Evolutionary conservation across 2,888 invertebrate genomes (phyloP).

Genomic region (Agriopis leucophaearia): DNA sequence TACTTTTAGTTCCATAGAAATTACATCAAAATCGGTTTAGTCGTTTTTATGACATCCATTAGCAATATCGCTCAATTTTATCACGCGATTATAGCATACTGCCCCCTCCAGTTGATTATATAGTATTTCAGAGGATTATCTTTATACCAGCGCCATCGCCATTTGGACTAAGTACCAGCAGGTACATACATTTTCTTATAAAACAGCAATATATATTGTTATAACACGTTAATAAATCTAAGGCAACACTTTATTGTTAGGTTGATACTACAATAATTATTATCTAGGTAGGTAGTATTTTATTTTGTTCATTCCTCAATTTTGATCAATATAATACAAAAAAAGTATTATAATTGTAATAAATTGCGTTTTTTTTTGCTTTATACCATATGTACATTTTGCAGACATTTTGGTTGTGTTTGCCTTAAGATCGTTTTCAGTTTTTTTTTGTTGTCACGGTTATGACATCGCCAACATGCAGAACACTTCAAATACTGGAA

Average conservation of each 20-base stretch:
- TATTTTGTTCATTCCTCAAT: neutral
- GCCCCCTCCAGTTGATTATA: neutral
- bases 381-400: too few species aligned
- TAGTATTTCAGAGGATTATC: neutral
- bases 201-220: slow-evolving; percentile 14
- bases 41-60: neutral
- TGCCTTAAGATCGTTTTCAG: too few species aligned
- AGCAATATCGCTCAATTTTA: neutral
- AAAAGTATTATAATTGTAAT: neutral
- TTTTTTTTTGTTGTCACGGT: too few species aligned
- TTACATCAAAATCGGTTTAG: neutral
- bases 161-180: slow-evolving; percentile 3
- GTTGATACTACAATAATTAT: slow-evolving; percentile 7
- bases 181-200: slow-evolving; percentile 4
- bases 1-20: neutral
- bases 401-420: too few species aligned
- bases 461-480: too few species aligned
- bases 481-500: too few species aligned
- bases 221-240: slow-evolving; percentile 27
- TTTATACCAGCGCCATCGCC: neutral
- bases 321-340: neutral
- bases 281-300: slow-evolving; percentile 11
- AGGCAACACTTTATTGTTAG: slow-evolving; percentile 35
- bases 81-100: neutral
- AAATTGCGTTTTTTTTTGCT: neutral